Base-by-base conservation (phyloP, 2,797 vertebrate genomes). In the Phyllotis vaccarum region DNA sequence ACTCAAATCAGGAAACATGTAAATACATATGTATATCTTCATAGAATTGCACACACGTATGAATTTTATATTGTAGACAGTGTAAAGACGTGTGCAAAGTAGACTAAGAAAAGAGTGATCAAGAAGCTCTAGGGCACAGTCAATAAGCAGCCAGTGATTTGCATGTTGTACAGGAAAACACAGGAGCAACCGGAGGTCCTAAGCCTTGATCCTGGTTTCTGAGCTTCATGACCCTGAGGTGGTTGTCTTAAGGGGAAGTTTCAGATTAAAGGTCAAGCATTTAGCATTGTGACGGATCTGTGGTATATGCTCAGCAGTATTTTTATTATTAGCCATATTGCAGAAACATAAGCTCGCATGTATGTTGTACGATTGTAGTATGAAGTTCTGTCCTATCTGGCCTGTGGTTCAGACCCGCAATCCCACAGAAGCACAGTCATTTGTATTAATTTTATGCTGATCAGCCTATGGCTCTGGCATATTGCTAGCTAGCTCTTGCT, bases 1-100 rank as follows among this genome's bases (percentile, higher is more conserved):
- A 90, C 83, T 95, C 70, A 93, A 52, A 37, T 91, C 87, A 94
- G 79, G 86, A 95, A 90, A 31, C 40, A 86, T 58, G 27, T 29
- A 82, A 68, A 62, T 79, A 62, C 66, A 24, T n/a, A 17, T 74
- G 1, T 34, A 3, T 87, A 22, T 82, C 34, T 88, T 37, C 56
- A 21, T 54, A 17, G 54, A 14, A 75, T 14, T 82, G 29, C 72
- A 2, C 31, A 2, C 78, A 11, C 80, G 2, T 68, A 6, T 74
- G 62, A 34, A 78, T 82, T 94, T 91, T 75, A 60, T 76, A 78
- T 66, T 60, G 62, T 88, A 37, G 24, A 85, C n/a, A 89, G n/a
- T 70, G 22, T 64, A 22, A 91, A 95, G 31, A 60, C 8, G n/a
- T 64, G 40, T 85, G 43, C 52, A 76, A 46, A 85, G n/a, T 66